These are phyloP conservation scores for Phthorimaea operculella DNA, from an alignment of 1,140 invertebrate genomes.

Conservation along the genomic window DNA sequence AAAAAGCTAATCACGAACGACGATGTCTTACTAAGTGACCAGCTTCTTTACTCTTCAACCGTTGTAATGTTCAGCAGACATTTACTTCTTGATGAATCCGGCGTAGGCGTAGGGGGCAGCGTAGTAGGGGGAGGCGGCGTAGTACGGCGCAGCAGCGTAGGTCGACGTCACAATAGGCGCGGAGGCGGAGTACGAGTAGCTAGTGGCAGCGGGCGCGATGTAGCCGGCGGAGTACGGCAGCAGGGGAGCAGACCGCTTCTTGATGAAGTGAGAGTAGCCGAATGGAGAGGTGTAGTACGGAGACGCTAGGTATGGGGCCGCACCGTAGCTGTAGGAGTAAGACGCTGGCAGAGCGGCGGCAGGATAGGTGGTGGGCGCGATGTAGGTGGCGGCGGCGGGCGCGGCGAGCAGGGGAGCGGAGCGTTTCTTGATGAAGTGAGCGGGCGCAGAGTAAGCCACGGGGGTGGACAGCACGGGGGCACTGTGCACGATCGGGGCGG, in stretches of 20 bases:
- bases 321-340: not conserved
- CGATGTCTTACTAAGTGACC: too few species aligned
- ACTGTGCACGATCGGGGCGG: not conserved
- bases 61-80: not conserved
- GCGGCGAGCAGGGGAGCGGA: not conserved
- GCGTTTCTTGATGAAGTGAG: conserved; percentile 4
- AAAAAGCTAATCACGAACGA: too few species aligned
- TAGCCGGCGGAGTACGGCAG: not conserved
- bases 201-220: not conserved
- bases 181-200: not conserved
- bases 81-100: conserved; percentile 2
- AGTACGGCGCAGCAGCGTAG: not conserved
- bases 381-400: not conserved
- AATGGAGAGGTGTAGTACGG: not conserved
- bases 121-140: not conserved
- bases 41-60: not conserved
- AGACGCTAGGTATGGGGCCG: not conserved
- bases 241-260: conserved; percentile 1
- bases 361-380: not conserved
- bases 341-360: not conserved
- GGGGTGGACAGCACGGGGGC: not conserved
- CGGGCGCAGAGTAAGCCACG: not conserved
- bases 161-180: not conserved
- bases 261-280: conserved; percentile 3
- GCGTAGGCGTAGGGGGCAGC: not conserved